Evolutionary conservation across 2,113 vertebrate species (phyloP), one percentile per base, ranked within the genome.

Genomic region (Pelmatolapia mariae): DNA sequence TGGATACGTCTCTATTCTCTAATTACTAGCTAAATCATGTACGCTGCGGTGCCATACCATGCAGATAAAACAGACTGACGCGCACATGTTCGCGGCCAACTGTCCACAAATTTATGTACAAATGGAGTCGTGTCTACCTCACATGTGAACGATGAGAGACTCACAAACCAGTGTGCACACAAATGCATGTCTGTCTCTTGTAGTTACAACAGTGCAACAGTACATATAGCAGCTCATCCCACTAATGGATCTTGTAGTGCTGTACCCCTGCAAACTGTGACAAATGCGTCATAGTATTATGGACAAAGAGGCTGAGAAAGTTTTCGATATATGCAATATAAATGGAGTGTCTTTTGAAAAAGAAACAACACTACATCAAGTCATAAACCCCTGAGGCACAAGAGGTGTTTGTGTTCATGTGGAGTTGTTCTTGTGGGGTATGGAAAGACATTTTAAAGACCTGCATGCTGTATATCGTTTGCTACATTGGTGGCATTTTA

Each of bases 21-120:
- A 94, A 94, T 94, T 95, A 91, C 93, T 90, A 90, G 86, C 92
- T 94, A 92, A 94, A 95, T 95, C 91, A 93, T 89, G 88, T 83
- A 88, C 9, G 15, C 87, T 53, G 84, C 57, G 78, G 89, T 15
- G 4, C 76, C 47, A 73, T 83, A 73, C 57, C 53, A 54, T 22
- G 71, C 86, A 89, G 89, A 93, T 90, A 78, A 88, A 88, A 89
- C 45, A 83, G 33, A 80, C 29, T 43, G 59, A 83, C 84, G 54
- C 83, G n/a, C 43, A 61, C 33, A 85, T 40, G 81, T 33, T 31
- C 3, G 10, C 29, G 22, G 31, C 53, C 24, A 57, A 31, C 57
- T 68, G 66, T 86, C 50, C 31, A 47, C 83, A 87, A 50, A 91
- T 87, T 83, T 81, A 57, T 57, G 43, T 73, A 81, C 9, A 76